Base-by-base conservation (phyloP, 2,888 invertebrate species). In the Quadroppia sp. region DNA sequence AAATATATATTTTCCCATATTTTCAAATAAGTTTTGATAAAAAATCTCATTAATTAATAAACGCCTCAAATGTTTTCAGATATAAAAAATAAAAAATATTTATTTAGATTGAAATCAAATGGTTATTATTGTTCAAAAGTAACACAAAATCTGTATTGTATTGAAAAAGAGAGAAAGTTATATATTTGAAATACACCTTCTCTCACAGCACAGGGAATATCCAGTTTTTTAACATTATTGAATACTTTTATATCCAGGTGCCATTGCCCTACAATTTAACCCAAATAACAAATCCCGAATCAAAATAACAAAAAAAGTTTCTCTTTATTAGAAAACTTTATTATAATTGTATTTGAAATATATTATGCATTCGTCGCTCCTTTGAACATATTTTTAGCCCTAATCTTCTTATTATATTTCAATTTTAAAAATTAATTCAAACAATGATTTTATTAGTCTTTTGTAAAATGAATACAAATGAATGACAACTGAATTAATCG, bases 181-280 rank as follows among this genome's bases (percentile, higher is more conserved):
- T 50, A 50, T 53, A 3, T 17, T 53, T 25, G 53, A 25, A 25
- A 53, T 23, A 53, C 30, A 61, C 61, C 30, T 32, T 17, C 32
- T 61, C 61, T 61, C 32, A 23, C 30, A 32, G 11, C n/a, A 36
- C 17, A 32, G n/a, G 32, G 32, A 61, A 61, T 61, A 61, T 61
- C 61, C 17, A 61, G 61, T 61, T 61, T 61, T 53, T 25, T 53
- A 25, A 48, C n/a, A n/a, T 45, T 25, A 45, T 32, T 3, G 1
- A 23, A 15, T 7, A 45, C 48, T 9, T 9, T 25, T 2, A 23
- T 20, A 53, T 20, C 2, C 20, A 7, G 42, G 30, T 71, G 56
- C 71, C 53, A 50, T 71, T 71, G 53, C 42, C 36, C 40, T 71
- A 50, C 32, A 61, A 32, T 61, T 23, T 61, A 61, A 61, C 61